Conservation (phyloP, 2,113 vertebrate genomes). For the Aegithalos caudatus region DNA sequence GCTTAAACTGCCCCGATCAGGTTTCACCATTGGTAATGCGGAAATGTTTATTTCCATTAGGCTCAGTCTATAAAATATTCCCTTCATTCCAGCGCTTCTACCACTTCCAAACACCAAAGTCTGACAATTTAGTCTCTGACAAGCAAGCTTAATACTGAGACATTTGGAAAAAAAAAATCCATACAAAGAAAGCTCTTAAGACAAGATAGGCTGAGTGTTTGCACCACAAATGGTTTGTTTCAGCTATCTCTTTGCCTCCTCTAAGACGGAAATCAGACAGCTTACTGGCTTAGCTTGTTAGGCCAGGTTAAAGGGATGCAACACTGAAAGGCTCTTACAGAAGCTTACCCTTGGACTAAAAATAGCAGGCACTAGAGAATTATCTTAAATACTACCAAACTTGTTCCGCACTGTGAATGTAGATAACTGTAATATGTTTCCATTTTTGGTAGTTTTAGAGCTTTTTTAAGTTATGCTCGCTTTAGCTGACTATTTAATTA, state of each 20-base stretch:
- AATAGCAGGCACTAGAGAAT: slow-evolving; percentile 86
- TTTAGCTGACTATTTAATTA: slow-evolving; percentile 79
- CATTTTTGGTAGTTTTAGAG: slow-evolving; percentile 77
- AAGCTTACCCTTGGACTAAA: slow-evolving; percentile 92
- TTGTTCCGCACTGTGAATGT: slow-evolving; percentile 76
- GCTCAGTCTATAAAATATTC: slow-evolving; percentile 59
- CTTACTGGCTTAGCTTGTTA: slow-evolving; percentile 94
- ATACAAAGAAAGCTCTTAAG: slow-evolving; percentile 69
- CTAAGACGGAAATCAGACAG: slow-evolving; percentile 79
- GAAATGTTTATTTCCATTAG: slow-evolving; percentile 68
- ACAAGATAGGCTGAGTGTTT: slow-evolving; percentile 65
- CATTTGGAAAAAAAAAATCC: slow-evolving; percentile 52
- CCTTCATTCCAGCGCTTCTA: slow-evolving; percentile 57
- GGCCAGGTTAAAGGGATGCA: slow-evolving; percentile 91
- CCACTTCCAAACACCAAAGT: slow-evolving; percentile 64
- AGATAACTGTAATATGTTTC: slow-evolving; percentile 82
- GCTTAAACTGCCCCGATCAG: slow-evolving; percentile 23
- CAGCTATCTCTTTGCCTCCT: slow-evolving; percentile 73
- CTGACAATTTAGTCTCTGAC: slow-evolving; percentile 69
- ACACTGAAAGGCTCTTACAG: slow-evolving; percentile 86
- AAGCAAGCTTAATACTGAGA: slow-evolving; percentile 63
- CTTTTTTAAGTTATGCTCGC: slow-evolving; percentile 70
- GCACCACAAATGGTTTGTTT: slow-evolving; percentile 75
- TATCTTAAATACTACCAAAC: slow-evolving; percentile 85
- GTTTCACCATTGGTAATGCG: slow-evolving; percentile 48